phyloP scores from a whole-genome alignment of 1,140 invertebrate species.

The Formica exsecta region DNA sequence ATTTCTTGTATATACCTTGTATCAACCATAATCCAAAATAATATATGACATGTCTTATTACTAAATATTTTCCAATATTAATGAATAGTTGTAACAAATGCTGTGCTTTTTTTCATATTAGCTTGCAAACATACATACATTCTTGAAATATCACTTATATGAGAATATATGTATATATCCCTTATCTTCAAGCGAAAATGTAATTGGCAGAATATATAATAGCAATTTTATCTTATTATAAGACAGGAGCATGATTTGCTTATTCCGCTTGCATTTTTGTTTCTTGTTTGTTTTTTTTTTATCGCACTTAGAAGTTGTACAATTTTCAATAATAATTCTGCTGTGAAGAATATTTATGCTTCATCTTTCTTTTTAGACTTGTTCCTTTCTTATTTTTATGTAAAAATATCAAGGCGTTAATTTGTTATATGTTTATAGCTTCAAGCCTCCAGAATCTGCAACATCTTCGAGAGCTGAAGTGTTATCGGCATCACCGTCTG shows the following conservation, averaged over 20 bases:
- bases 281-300: neutral
- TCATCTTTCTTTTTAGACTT: neutral
- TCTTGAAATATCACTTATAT: neutral
- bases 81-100: conserved; percentile 29
- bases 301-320: conserved; percentile 9
- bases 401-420: neutral
- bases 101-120: neutral
- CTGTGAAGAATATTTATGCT: conserved; percentile 25
- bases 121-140: conserved; percentile 16
- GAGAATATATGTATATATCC: neutral
- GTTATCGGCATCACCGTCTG: conserved; percentile 12
- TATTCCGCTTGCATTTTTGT: conserved; percentile 6
- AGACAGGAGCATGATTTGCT: conserved; percentile 26
- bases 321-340: neutral
- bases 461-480: conserved; percentile 21
- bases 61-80: conserved; percentile 1
- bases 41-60: conserved; percentile 2
- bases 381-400: neutral
- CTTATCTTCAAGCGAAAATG: neutral
- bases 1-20: neutral
- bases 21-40: conserved; percentile 22
- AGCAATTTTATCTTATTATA: conserved; percentile 15
- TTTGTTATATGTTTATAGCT: conserved; percentile 62
- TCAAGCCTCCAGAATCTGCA: conserved; percentile 21
- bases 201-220: conserved; percentile 2